A percentile compares a stretch with the other conserved stretches of the same genome.
Conservation (phyloP, 2,113 vertebrate genomes). For the Herpetotheres cachinnans region DNA sequence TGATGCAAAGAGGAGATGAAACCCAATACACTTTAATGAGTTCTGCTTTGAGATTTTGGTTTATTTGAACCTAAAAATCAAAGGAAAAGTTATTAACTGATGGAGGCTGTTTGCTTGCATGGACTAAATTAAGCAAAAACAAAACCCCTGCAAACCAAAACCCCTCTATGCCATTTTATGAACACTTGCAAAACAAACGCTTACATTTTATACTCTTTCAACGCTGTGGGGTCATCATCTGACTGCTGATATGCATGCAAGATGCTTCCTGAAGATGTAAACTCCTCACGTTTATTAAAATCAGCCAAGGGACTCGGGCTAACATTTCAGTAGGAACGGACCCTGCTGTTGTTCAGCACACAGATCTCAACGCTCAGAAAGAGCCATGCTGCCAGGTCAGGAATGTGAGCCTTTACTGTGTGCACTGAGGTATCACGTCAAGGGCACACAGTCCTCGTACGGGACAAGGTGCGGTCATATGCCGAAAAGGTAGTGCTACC, state of each 20-base stretch:
- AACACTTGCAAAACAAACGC: neutral
- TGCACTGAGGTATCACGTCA: neutral
- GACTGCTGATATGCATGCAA: neutral
- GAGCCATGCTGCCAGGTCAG: neutral
- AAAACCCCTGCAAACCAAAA: neutral
- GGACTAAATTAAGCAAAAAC: neutral
- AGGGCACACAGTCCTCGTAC: neutral
- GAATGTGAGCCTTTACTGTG: neutral
- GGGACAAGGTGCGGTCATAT: neutral
- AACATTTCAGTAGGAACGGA: neutral
- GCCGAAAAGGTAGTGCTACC: neutral
- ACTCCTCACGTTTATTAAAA: accelerated
- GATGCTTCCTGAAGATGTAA: neutral
- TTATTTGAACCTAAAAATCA: constrained; percentile 23
- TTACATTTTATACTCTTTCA: neutral
- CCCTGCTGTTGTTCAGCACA: neutral
- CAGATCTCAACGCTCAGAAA: neutral
- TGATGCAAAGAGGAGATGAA: neutral
- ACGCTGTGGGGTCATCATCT: neutral
- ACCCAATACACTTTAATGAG: neutral
- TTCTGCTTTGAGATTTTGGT: neutral
- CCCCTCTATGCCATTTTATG: neutral
- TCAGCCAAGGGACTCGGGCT: neutral
- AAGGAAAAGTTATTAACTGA: neutral
- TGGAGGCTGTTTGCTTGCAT: neutral